A percentile compares a stretch with the other conserved stretches of the same genome.
phyloP scores from a whole-genome alignment of 1,140 invertebrate species.

The Sinella curviseta region DNA sequence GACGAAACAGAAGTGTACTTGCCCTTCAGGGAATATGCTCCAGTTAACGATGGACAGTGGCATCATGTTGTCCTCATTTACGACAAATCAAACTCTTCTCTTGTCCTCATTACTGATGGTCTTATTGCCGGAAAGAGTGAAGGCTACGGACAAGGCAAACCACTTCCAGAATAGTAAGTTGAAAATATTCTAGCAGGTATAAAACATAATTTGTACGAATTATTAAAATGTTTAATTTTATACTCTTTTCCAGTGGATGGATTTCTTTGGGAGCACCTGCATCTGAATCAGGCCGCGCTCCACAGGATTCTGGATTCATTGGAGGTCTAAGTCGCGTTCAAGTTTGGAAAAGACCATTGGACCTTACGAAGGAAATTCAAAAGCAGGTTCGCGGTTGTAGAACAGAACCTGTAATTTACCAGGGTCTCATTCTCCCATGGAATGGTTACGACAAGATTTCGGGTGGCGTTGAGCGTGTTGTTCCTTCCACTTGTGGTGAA shows the following conservation, averaged over 20 bases:
- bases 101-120: slow-evolving; percentile 87
- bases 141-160: slow-evolving; percentile 76
- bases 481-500: slow-evolving; percentile 88
- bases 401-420: slow-evolving; percentile 85
- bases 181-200: no score
- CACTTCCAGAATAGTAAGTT: slow-evolving; percentile 75
- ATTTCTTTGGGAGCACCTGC: slow-evolving; percentile 83
- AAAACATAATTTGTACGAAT: no score
- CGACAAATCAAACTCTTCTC: slow-evolving; percentile 66
- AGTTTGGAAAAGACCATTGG: slow-evolving; percentile 86
- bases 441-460: slow-evolving; percentile 84
- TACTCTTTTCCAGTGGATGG: slow-evolving; percentile 71
- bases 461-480: slow-evolving; percentile 86
- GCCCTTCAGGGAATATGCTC: slow-evolving; percentile 85
- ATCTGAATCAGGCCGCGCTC: slow-evolving; percentile 66
- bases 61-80: slow-evolving; percentile 90
- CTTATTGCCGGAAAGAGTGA: slow-evolving; percentile 86
- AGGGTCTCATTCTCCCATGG: slow-evolving; percentile 84
- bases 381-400: slow-evolving; percentile 84
- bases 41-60: slow-evolving; percentile 94
- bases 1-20: slow-evolving; percentile 86
- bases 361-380: slow-evolving; percentile 89
- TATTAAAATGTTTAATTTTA: background rate
- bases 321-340: slow-evolving; percentile 92
- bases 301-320: slow-evolving; percentile 84